Base-by-base conservation (phyloP, 92 coral and sea anemone species). In the Paragorgia papillata region DNA sequence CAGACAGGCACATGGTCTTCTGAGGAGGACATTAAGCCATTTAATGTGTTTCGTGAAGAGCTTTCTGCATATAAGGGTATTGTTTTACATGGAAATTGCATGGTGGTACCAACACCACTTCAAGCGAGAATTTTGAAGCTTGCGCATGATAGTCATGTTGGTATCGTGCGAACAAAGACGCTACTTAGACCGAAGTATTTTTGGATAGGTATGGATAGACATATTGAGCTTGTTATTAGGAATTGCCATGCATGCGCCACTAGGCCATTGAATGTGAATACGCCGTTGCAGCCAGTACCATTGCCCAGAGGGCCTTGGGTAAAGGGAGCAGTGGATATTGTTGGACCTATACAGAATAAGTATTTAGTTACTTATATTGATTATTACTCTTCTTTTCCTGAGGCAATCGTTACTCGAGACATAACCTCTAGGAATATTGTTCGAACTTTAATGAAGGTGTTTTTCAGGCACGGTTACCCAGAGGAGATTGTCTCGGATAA, bases 171-270 rank as follows among this genome's bases (percentile, higher is more conserved):
- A 22, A 73, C 88, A 5, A 87, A 84, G 60, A 85, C 64, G 61
- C 48, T 82, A 9, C 77, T 83, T 12, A 78, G 85, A 25, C 27
- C 69, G 20, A 69, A 63, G 9, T 79, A 85, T 33, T 88, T 81
- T 32, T 88, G 87, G 85, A 74, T 83, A 10, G 67, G 85, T 37
- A 85, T 85, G 89, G 92, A 88, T 28, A 14, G 55, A 44, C 87
- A 66, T 12, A 46, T 49, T 5, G 87, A 85, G 49, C 53, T 57
- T 28, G 68, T 61, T 74, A 60, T 87, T 31, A 80, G 75, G 28
- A 74, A 64, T 37, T 82, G 92, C 49, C 69, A 25, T 32, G 84
- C 85, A 0, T 80, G 79, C 28, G 69, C 75, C 24, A 29, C 82
- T 30, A 82, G 82, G 34, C 87, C 87, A 3, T 39, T 88, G 48